A percentile compares a stretch with the other conserved stretches of the same genome.
These are phyloP conservation scores for Macroglossus sobrinus DNA, from an alignment of 2,113 vertebrate species.

Conservation along the genomic window DNA sequence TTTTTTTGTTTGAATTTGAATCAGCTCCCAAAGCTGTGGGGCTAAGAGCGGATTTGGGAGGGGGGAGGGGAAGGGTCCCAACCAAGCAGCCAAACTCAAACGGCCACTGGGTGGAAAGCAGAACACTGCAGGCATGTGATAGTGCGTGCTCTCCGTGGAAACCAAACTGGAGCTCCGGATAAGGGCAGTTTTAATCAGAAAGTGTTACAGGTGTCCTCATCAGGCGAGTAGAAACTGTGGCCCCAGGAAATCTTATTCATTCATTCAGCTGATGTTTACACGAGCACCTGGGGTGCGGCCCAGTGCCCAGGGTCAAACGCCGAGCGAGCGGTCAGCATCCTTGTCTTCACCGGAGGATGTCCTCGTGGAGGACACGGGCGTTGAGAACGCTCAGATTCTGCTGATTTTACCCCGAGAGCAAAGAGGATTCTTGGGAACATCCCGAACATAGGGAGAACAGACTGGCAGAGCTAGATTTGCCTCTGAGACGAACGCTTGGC, in stretches of 20 bases:
- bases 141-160: fast-evolving
- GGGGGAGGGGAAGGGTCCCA: fast-evolving
- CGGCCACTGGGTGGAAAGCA: fast-evolving
- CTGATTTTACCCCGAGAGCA: neutral
- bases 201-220: fast-evolving
- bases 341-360: neutral
- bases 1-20: neutral
- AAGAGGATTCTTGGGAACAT: neutral
- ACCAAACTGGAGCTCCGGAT: too few species aligned
- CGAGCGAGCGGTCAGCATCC: fast-evolving
- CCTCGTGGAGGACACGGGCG: neutral
- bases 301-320: neutral
- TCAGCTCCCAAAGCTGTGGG: neutral
- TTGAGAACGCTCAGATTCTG: neutral
- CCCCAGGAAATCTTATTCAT: neutral
- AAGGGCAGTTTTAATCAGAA: neutral
- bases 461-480: neutral
- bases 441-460: neutral
- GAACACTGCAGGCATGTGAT: fast-evolving
- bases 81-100: fast-evolving
- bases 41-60: neutral
- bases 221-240: neutral
- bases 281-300: fast-evolving
- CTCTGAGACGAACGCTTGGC: neutral
- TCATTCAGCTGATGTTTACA: neutral